Evolutionary conservation across 1,140 invertebrate genomes (phyloP).

Genomic region (Belonocnema kinseyi): DNA sequence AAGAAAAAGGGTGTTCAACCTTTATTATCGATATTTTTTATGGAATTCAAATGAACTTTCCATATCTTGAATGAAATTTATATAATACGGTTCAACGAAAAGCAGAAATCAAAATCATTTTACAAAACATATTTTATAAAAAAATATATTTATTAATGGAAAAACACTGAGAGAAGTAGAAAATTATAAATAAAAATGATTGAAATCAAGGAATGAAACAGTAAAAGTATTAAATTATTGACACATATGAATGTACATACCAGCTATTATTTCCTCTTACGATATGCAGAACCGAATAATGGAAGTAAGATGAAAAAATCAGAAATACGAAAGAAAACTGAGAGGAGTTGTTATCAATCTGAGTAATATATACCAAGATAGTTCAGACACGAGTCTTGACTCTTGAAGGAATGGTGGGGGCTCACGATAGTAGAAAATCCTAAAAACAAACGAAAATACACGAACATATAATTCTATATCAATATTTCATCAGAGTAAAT

Average conservation of each 20-base stretch:
- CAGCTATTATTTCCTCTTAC: neutral
- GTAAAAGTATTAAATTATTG: no score
- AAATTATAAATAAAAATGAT: no score
- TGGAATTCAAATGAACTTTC: no score
- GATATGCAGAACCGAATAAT: neutral
- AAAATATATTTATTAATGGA: no score
- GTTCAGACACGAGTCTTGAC: neutral
- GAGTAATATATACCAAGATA: constrained; percentile 10
- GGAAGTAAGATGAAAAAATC: neutral
- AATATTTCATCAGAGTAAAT: neutral
- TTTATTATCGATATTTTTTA: no score
- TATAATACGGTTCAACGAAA: no score
- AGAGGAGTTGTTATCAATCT: constrained; percentile 3
- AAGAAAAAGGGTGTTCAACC: no score
- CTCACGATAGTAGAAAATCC: neutral
- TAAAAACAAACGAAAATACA: neutral
- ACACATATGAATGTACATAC: neutral
- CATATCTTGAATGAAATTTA: no score
- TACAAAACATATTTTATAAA: no score
- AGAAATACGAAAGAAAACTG: constrained; percentile 8
- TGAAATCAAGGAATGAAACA: no score
- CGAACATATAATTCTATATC: neutral
- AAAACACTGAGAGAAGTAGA: no score
- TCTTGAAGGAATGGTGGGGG: neutral
- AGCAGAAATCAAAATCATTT: no score